Base-by-base conservation (phyloP, 1,140 invertebrate genomes). In the Ips nitidus region DNA sequence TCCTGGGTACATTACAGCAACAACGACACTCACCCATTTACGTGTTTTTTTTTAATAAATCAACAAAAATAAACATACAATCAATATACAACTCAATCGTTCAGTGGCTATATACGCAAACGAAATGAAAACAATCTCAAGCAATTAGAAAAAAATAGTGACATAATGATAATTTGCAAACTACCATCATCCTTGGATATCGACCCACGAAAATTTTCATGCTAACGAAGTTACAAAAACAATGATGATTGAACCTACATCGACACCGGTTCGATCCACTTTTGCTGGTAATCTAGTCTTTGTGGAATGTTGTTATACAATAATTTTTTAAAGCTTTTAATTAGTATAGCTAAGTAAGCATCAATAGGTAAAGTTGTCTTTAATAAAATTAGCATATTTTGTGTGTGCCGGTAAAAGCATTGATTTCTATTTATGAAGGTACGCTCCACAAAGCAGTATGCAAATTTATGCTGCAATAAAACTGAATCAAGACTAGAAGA, bases 201-300 rank as follows among this genome's bases (percentile, higher is more conserved):
- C 55, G 5, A 22, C 65, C 65, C 55, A 66, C 65, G 22, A 57
- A 47, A 66, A 58, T 66, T 58, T 59, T 66, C 63, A 65, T 56
- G 41, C 37, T 37, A 41, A 63, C 7, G 41, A 63, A 52, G 2
- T 52, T 38, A 52, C 8, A 38, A 63, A 52, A 52, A 65, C 53
- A n/a, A 37, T 50, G 43, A 50, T 4, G 8, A 52, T 53, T n/a
- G 6, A 40, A 8, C 38, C 56, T 40, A 59, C 53, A 55, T 6
- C 7, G 53, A n/a, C 37, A 22, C 22, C 22, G 22, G 22, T 22
- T 22, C 22, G 22, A 22, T 22, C 22, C 22, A 22, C 22, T 22
- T 22, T 22, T 22, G 22, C 22, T 22, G 22, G 22, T 22, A 22
- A 22, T 22, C 22, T 22, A 22, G 22, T 22, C 22, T 22, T 22